A percentile compares a stretch with the other conserved stretches of the same genome.
These are phyloP conservation scores for Chelon auratus DNA, from an alignment of 2,797 vertebrate genomes.

Conservation along the genomic window DNA sequence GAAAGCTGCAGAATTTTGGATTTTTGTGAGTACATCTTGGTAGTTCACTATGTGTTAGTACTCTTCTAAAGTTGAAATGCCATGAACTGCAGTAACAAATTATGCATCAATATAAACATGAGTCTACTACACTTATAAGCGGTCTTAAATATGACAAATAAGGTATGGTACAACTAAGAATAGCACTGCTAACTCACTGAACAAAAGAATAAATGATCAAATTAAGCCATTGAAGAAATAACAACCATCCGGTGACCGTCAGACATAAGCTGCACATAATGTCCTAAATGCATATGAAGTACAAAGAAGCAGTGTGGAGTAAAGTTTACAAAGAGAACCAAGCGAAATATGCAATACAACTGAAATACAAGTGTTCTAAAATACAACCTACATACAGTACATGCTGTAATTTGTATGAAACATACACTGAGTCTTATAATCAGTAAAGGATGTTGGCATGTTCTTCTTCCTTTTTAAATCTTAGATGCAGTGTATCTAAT, in stretches of 20 bases:
- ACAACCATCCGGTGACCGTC: conserved; percentile 17
- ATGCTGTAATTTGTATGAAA: not conserved
- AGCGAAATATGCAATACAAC: not conserved
- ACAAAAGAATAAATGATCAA: not conserved
- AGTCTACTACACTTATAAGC: too few relatives aligned
- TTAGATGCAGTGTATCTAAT: not conserved
- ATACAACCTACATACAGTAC: not conserved
- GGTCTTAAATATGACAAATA: too few relatives aligned
- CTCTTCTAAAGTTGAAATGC: conserved; percentile 2
- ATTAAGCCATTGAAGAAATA: conserved; percentile 5
- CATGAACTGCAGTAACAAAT: not conserved
- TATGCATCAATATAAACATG: not conserved
- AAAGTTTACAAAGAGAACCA: not conserved
- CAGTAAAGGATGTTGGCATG: not conserved
- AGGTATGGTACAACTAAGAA: not conserved
- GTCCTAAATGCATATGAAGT: conserved; percentile 3
- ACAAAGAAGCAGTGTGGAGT: not conserved
- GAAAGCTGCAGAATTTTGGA: conserved; percentile 26
- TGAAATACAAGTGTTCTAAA: not conserved
- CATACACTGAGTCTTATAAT: not conserved
- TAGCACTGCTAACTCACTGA: not conserved
- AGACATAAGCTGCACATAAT: not conserved
- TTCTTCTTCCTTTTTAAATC: not conserved
- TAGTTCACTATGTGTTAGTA: conserved; percentile 5
- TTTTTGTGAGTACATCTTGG: conserved; percentile 9